Conservation (phyloP, 2,888 invertebrate genomes). For the Cantharis rufa region DNA sequence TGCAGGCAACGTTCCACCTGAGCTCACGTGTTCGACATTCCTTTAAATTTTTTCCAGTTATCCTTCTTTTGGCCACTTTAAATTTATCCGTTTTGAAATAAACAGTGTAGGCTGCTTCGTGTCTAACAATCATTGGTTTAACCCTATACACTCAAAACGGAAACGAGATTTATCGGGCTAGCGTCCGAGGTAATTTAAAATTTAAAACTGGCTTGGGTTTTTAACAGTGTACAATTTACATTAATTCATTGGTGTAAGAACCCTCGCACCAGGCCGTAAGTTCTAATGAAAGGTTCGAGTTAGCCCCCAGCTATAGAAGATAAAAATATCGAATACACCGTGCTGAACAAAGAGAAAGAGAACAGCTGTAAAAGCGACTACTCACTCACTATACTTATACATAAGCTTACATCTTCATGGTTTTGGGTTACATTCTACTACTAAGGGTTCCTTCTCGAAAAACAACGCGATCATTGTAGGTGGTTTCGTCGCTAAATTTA, state of each 20-base stretch:
- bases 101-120: constrained; percentile 35
- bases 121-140: constrained; percentile 46
- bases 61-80: background rate
- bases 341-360: constrained; percentile 10
- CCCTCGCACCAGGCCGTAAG: constrained; percentile 44
- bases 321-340: background rate
- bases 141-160: constrained; percentile 36
- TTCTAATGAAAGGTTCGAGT: constrained; percentile 43
- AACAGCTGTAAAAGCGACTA: constrained; percentile 21
- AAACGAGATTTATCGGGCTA: constrained; percentile 7
- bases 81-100: background rate
- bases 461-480: constrained; percentile 11
- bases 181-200: background rate
- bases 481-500: constrained; percentile 3
- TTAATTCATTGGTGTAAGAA: constrained; percentile 48
- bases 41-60: background rate
- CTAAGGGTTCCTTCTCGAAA: constrained; percentile 15
- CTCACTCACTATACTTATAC: constrained; percentile 8
- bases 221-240: constrained; percentile 43
- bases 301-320: constrained; percentile 39
- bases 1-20: background rate
- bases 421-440: constrained; percentile 22
- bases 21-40: background rate
- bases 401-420: constrained; percentile 14
- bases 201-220: background rate